phyloP scores from a whole-genome alignment of 2,888 invertebrate genomes.

The Phragmatobia fuliginosa region DNA sequence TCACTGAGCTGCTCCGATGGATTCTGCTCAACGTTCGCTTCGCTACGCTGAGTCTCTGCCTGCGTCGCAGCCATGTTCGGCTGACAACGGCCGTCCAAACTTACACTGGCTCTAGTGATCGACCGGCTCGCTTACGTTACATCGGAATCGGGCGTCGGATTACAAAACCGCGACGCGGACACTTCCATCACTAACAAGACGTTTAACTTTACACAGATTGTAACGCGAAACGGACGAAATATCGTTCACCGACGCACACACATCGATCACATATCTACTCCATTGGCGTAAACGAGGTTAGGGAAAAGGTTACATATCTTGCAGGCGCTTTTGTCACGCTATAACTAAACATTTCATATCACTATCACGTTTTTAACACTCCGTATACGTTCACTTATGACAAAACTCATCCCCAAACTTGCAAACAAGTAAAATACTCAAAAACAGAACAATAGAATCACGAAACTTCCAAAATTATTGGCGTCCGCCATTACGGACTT shows the following conservation, averaged over 20 bases:
- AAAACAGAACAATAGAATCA: constrained; percentile 85
- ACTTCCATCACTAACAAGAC: constrained; percentile 85
- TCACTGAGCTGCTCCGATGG: constrained; percentile 89
- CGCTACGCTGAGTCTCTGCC: constrained; percentile 93
- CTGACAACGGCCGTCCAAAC: constrained; percentile 85
- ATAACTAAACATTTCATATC: constrained; percentile 83
- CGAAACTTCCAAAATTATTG: constrained; percentile 86
- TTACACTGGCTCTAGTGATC: constrained; percentile 88
- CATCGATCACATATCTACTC: constrained; percentile 92
- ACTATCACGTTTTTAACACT: constrained; percentile 80
- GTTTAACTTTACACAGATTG: constrained; percentile 77
- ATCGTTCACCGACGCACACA: constrained; percentile 90
- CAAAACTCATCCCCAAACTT: constrained; percentile 76
- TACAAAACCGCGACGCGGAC: constrained; percentile 85
- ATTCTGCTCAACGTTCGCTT: constrained; percentile 89
- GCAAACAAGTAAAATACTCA: constrained; percentile 70
- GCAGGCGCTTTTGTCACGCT: constrained; percentile 86
- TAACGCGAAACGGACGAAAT: constrained; percentile 84
- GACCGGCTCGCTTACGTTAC: constrained; percentile 87
- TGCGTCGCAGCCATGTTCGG: constrained; percentile 94
- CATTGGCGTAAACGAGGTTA: constrained; percentile 93
- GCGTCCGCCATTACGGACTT: constrained; percentile 87
- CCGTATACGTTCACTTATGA: constrained; percentile 70
- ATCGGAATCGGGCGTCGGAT: constrained; percentile 86
- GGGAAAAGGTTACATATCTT: constrained; percentile 90